phyloP scores from a whole-genome alignment of 2,797 vertebrate genomes.

The Protonibea diacanthus region DNA sequence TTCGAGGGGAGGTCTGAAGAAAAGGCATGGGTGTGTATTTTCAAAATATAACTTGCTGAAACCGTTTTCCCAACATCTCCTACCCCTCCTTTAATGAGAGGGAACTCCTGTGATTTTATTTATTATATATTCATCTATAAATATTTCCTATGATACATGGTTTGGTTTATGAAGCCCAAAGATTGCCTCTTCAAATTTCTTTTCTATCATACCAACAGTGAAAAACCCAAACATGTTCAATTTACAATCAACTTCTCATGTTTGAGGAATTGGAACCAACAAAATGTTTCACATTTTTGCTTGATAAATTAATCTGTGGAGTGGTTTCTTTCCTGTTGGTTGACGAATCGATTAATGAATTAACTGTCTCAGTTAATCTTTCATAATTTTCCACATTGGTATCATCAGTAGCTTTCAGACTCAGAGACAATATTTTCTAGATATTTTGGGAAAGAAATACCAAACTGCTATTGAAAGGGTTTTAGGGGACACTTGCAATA shows the following conservation, averaged over 20 bases:
- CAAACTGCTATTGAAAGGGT: conserved; percentile 6
- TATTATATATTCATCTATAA: not conserved
- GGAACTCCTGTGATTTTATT: not conserved
- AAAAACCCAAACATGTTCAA: not conserved
- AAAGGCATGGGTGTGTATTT: too few relatives aligned
- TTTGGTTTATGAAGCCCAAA: not conserved
- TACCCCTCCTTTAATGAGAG: not conserved
- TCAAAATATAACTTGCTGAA: too few relatives aligned
- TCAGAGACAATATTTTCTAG: not conserved
- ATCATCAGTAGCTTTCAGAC: not conserved
- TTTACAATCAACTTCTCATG: not conserved
- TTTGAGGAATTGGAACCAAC: not conserved
- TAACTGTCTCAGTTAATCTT: not conserved
- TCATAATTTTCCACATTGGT: not conserved
- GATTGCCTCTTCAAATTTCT: not conserved
- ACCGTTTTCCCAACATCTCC: too few relatives aligned
- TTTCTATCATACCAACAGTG: not conserved
- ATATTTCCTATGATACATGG: not conserved
- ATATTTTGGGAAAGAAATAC: conserved; percentile 7
- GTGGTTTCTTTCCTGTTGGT: not conserved
- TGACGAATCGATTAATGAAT: not conserved
- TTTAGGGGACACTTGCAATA: conserved; percentile 24
- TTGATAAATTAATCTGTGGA: not conserved
- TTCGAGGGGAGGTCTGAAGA: too few relatives aligned
- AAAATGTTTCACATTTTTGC: not conserved